Percentiles rank a stretch among this genome's conserved stretches.
Conservation (phyloP, 1,140 invertebrate species). For the Brachystomella parvula region DNA sequence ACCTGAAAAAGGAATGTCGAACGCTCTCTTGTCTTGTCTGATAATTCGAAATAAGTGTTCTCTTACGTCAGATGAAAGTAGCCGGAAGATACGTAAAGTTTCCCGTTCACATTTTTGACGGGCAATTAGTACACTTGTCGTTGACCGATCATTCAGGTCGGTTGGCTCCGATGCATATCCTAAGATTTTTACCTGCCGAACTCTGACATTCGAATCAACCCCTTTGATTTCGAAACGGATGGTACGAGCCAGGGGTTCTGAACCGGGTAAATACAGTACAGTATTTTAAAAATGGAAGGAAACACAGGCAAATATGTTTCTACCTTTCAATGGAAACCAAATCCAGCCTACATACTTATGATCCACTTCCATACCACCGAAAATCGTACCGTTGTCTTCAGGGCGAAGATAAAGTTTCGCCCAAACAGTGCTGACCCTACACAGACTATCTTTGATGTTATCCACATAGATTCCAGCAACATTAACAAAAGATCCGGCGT, state of each 20-base stretch:
- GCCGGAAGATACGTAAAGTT: constrained; percentile 84
- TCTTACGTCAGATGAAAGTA: constrained; percentile 78
- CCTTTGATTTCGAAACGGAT: constrained; percentile 53
- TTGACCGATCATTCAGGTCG: constrained; percentile 46
- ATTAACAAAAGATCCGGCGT: constrained; percentile 45
- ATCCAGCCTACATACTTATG: constrained; percentile 74
- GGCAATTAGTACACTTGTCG: constrained; percentile 53
- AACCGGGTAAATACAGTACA: background rate
- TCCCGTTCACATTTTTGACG: constrained; percentile 83
- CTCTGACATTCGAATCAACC: constrained; percentile 76
- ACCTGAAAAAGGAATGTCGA: constrained; percentile 51
- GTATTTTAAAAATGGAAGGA: background rate
- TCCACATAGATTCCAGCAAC: constrained; percentile 76
- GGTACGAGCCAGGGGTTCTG: background rate
- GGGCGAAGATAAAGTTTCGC: background rate
- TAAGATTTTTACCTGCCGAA: constrained; percentile 69
- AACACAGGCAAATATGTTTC: constrained; percentile 30
- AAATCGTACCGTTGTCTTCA: background rate
- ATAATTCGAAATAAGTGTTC: background rate
- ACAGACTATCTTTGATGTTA: constrained; percentile 74
- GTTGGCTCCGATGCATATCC: constrained; percentile 44
- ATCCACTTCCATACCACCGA: constrained; percentile 71
- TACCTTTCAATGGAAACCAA: constrained; percentile 66
- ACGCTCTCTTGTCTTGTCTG: background rate
- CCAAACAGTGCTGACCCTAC: constrained; percentile 51